Evolutionary conservation across 2,888 invertebrate species (phyloP).

Genomic region (Cantharis rustica): DNA sequence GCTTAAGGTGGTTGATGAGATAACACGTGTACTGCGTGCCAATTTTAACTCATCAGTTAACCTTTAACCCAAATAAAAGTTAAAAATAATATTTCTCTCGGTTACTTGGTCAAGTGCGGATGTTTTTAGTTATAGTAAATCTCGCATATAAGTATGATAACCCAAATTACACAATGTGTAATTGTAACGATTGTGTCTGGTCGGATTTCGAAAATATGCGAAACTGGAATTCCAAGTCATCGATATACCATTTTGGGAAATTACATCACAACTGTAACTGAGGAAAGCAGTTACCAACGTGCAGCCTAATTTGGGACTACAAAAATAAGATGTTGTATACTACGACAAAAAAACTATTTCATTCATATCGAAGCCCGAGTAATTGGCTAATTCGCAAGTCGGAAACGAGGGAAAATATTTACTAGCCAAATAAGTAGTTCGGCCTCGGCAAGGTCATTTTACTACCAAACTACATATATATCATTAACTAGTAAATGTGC

Average conservation of each 20-base stretch:
- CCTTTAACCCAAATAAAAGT: neutral
- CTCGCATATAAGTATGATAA: neutral
- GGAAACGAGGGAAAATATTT: neutral
- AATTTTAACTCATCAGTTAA: neutral
- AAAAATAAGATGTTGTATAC: neutral
- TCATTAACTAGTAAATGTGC: neutral
- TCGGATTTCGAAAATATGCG: neutral
- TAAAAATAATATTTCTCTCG: neutral
- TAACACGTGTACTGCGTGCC: neutral
- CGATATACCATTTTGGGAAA: neutral
- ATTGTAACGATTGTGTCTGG: no score
- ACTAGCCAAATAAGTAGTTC: neutral
- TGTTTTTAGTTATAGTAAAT: neutral
- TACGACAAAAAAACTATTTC: neutral
- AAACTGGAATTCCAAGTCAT: neutral
- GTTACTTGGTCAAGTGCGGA: neutral
- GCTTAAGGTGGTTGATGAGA: neutral
- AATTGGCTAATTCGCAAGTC: neutral
- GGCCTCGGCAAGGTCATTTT: neutral
- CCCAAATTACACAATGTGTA: no score
- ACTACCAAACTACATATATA: neutral
- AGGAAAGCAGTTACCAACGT: no score
- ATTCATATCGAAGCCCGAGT: neutral
- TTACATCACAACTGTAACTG: neutral
- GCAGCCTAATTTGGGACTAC: no score